Base-by-base conservation (phyloP, 2,797 vertebrate species). In the Acanthiza pusilla region DNA sequence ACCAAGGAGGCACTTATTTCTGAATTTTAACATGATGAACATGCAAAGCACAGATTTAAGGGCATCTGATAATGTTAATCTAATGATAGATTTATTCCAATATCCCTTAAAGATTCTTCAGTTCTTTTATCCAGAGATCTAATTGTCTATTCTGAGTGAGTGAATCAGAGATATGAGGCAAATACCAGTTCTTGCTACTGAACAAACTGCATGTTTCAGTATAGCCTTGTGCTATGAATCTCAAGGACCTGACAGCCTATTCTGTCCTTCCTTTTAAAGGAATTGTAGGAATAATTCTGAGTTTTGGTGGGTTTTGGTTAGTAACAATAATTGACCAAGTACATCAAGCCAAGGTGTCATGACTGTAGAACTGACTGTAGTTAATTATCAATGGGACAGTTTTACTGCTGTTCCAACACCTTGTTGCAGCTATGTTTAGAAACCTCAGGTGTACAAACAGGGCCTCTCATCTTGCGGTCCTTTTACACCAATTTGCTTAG, bases 241-340 rank as follows among this genome's bases (percentile, higher is more conserved):
- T 60, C 0, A 0, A 72, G 38, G 61, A 84, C 50, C 43, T 0
- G 3, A n/a, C 13, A 65, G 29, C 38, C 71, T 23, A 26, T 10
- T 65, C 16, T 55, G 16, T 21, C 32, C 8, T 5, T 51, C 25
- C 48, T 73, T 48, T 71, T 65, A 72, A 82, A 85, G 50, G 38
- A 89, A 54, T 20, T 43, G 9, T 5, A 71, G 38, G 30, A 48
- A 9, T 51, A 58, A 45, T 85, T 47, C 36, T 89, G 32, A 9
- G 34, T 15, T 36, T 53, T 66, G 16, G 13, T 73, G 58, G 4
- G 14, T 43, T 71, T 79, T 51, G 5, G 21, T 43, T 43, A 45
- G 38, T 83, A 83, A 62, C 1, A 0, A 11, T 9, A 32, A 4
- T 26, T 79, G 54, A 38, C 7, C 0, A 0, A 85, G 18, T 22